phyloP scores from a whole-genome alignment of 92 coral and sea anemone genomes.

The Metridium senile region DNA sequence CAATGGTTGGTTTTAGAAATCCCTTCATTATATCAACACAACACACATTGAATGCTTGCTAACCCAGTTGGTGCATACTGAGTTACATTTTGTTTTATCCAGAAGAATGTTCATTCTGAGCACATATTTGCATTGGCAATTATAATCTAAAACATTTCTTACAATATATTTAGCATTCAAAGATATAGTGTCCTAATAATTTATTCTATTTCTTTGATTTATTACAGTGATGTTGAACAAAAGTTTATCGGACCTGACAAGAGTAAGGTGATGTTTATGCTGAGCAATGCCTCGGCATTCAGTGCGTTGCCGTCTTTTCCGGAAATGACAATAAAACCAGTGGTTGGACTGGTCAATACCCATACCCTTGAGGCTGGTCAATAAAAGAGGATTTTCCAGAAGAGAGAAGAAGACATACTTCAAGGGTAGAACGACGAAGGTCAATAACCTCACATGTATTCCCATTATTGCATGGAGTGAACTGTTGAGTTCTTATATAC shows the following conservation, averaged over 20 bases:
- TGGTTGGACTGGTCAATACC: conserved; percentile 35
- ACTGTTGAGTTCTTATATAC: not conserved
- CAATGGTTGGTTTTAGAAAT: no score
- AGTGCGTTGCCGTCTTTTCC: conserved; percentile 85
- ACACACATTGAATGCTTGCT: no score
- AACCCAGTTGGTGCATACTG: no score
- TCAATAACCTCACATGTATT: not conserved
- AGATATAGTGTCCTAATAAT: no score
- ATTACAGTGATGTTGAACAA: conserved; percentile 48
- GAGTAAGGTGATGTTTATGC: conserved; percentile 78
- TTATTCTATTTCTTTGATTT: not conserved
- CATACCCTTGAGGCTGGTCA: conserved; percentile 52
- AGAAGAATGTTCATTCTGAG: no score
- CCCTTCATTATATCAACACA: no score
- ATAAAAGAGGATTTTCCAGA: conserved; percentile 19
- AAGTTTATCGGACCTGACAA: conserved; percentile 79
- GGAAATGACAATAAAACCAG: conserved; percentile 60
- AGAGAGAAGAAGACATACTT: not conserved
- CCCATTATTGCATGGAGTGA: not conserved
- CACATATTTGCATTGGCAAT: no score
- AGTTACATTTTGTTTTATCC: no score
- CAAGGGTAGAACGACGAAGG: not conserved
- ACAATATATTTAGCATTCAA: no score
- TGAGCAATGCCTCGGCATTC: conserved; percentile 71
- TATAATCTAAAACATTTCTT: no score